Base-by-base conservation (phyloP, 2,797 vertebrate genomes). In the Bradypodion pumilum region DNA sequence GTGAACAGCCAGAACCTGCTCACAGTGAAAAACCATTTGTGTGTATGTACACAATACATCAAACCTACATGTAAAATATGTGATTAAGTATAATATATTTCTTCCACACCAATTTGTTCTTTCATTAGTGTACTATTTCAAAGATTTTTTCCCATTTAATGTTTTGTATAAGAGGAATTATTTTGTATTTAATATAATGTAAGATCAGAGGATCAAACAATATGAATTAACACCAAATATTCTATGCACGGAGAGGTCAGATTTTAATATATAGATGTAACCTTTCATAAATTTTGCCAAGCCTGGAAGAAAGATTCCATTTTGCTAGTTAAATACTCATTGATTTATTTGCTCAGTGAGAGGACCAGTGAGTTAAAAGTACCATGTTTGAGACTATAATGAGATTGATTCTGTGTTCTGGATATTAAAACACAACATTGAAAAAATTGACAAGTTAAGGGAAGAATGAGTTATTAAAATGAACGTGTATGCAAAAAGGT, bases 301-400 rank as follows among this genome's bases (percentile, higher is more conserved):
- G 74, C 75, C 59, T 0, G 1, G 83, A 60, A 87, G 85, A 89
- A 89, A 93, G 89, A 89, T 87, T 82, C 83, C 81, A 81, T 79
- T 89, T 73, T 86, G 82, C 82, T 78, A 40, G 86, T 92, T 92
- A 94, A 94, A 92, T 90, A 91, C 86, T 87, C 94, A 95, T 94
- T 93, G 90, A 94, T 95, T 95, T 91, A 89, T 89, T 92, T 87
- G 90, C 86, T 93, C 87, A 87, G 52, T 88, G 89, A 81, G 88
- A 92, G 88, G 85, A 69, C 68, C 81, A 84, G 78, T 84, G 37
- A 69, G 84, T 88, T 88, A 88, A 92, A 92, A 92, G 77, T 86
- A 88, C 83, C 19, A 2, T 77, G 80, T 89, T 86, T 78, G n/a
- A 85, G 90, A 85, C 83, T 87, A 87, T 92, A 94, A 92, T 91